Evolutionary conservation across 2,888 invertebrate species (phyloP), one percentile per base, ranked within the genome.

Genomic region (Leucozona laternaria): DNA sequence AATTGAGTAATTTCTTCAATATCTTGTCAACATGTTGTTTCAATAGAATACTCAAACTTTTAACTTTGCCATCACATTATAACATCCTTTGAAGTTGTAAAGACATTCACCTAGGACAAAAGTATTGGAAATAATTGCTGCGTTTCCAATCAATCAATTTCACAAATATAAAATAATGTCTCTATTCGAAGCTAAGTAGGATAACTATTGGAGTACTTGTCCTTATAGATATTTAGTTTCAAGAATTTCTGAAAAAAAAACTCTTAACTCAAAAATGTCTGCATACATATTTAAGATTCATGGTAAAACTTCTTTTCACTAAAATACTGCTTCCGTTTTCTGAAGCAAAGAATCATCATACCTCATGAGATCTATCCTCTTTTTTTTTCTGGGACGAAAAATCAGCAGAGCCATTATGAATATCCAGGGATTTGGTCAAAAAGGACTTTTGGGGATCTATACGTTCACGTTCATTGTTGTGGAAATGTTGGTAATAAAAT

Each of bases 401-500:
- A 70, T 55, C 45, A 82, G 53, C 40, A 72, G 28, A 75, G 37
- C 76, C 72, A 80, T 79, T 76, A 80, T 17, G 72, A 64, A 31
- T 68, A 48, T 43, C 76, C 66, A 72, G 77, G 77, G 85, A 80
- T 62, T 73, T 60, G 48, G 53, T 62, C 64, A 66, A 68, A 64
- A 85, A 77, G 45, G 72, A 66, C 77, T 72, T 72, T 64, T 17
- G 62, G 57, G 57, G 57, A 71, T 75, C 68, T 66, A 40, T 62
- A 17, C n/a, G n/a, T n/a, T n/a, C 45, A 20, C 53, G 31, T 37
- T 31, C 60, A 76, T 85, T 72, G 77, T 82, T 58, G 77, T 78
- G 55, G 60, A 80, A 77, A 72, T 60, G 66, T 79, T 66, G 79
- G 68, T 84, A 79, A 84, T 77, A 84, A 79, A 76, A 85, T 85